Evolutionary conservation across 2,113 vertebrate species (phyloP).

Genomic region (Asarcornis scutulata): DNA sequence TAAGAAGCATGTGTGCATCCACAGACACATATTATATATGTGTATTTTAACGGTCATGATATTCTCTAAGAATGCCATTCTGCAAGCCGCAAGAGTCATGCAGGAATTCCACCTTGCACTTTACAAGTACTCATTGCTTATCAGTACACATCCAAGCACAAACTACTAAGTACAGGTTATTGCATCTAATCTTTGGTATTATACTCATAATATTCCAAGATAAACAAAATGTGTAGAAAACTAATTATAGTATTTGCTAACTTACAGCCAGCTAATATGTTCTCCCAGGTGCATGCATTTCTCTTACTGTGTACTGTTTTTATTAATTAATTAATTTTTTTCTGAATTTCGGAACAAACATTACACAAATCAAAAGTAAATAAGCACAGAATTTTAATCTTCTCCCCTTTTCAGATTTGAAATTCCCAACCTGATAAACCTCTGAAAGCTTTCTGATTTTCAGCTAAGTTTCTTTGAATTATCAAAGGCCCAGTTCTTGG

Average conservation of each 20-base stretch:
- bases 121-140: constrained; percentile 26
- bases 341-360: constrained; percentile 23
- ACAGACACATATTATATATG: neutral
- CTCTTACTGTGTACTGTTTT: constrained; percentile 1
- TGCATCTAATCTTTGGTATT: constrained; percentile 46
- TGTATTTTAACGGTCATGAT: neutral
- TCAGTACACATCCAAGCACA: neutral
- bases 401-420: neutral
- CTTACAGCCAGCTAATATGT: neutral
- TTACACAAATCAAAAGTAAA: neutral
- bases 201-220: constrained; percentile 61
- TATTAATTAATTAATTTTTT: constrained; percentile 13
- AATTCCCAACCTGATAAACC: neutral
- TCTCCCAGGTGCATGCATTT: neutral
- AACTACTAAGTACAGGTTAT: constrained; percentile 18
- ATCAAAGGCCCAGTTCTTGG: neutral
- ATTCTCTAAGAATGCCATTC: neutral
- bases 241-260: constrained; percentile 51
- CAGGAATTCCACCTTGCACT: neutral
- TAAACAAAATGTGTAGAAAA: constrained; percentile 37
- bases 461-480: neutral
- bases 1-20: neutral
- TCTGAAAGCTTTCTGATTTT: neutral
- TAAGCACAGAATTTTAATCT: neutral
- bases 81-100: neutral